A percentile compares a stretch with the other conserved stretches of the same genome.
Evolutionary conservation across 1,140 invertebrate genomes (phyloP).

Genomic region (Steinernema feltiae): DNA sequence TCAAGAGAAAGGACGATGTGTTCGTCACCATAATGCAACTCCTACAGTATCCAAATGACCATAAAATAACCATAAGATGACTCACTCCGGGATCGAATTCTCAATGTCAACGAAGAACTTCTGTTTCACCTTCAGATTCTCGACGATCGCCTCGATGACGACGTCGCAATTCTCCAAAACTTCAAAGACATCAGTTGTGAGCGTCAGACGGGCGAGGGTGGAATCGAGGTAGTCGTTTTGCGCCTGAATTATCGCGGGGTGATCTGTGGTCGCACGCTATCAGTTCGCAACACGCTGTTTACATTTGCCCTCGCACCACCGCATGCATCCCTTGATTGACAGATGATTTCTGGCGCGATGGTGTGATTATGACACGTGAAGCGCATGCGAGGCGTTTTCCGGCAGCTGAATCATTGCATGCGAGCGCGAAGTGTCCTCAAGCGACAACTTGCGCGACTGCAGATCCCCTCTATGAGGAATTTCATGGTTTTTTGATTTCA

Average conservation of each 20-base stretch:
- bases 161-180: slow-evolving; percentile 58
- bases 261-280: slow-evolving; percentile 19
- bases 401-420: no score
- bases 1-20: slow-evolving; percentile 77
- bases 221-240: slow-evolving; percentile 15
- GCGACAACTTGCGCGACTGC: no score
- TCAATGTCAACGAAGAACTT: slow-evolving; percentile 53
- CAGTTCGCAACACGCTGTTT: neutral
- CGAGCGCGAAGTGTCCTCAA: no score
- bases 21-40: slow-evolving; percentile 70
- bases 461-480: no score
- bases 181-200: slow-evolving; percentile 65
- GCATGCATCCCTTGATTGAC: no score
- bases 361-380: neutral
- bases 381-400: neutral
- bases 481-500: no score
- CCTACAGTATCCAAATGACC: slow-evolving; percentile 24
- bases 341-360: no score
- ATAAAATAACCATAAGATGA: no score
- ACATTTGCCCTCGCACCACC: neutral
- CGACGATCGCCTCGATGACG: slow-evolving; percentile 58
- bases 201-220: slow-evolving; percentile 72
- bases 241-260: slow-evolving; percentile 19
- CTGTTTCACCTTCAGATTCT: slow-evolving; percentile 56
- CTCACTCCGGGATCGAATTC: slow-evolving; percentile 37